Evolutionary conservation across 2,888 invertebrate species (phyloP).

Genomic region (Drosophila rubida): DNA sequence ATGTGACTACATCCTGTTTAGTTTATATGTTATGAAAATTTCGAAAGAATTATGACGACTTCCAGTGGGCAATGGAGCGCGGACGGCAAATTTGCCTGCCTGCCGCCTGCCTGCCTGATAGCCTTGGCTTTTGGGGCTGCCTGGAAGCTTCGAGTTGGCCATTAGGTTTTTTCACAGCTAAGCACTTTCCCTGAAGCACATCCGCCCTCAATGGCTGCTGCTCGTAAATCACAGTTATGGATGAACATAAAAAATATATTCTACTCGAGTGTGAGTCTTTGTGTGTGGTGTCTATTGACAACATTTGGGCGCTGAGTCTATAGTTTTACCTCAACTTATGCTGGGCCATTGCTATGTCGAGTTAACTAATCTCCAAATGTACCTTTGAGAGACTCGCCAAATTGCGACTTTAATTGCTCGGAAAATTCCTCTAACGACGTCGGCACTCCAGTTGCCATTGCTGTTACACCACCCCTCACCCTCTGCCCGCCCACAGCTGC

Average conservation of each 20-base stretch:
- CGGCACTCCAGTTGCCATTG: conserved; percentile 28
- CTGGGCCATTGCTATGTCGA: background rate
- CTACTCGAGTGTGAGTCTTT: too few species aligned
- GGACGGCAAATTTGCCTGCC: conserved; percentile 8
- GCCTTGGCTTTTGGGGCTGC: conserved; percentile 14
- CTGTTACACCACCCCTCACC: conserved; percentile 2
- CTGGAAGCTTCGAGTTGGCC: conserved; percentile 12
- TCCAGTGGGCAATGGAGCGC: conserved; percentile 15
- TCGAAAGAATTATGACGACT: conserved; percentile 55
- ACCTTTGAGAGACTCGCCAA: background rate
- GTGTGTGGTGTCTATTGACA: conserved; percentile 48
- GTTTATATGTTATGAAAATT: conserved; percentile 50
- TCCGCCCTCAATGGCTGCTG: conserved; percentile 4
- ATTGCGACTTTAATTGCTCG: conserved; percentile 66
- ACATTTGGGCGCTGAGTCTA: conserved; percentile 14
- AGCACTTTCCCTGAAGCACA: conserved; percentile 30
- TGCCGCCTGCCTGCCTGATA: conserved; percentile 4
- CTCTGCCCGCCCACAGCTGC: conserved; percentile 1
- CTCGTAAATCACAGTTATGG: conserved; percentile 63
- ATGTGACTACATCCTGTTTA: conserved; percentile 21
- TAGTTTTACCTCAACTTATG: conserved; percentile 16
- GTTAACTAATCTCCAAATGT: conserved; percentile 13
- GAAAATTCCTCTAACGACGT: conserved; percentile 61
- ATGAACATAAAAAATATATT: conserved; percentile 52
- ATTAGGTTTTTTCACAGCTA: conserved; percentile 34